phyloP scores from a whole-genome alignment of 1,140 invertebrate species.

The Semibalanus balanoides region DNA sequence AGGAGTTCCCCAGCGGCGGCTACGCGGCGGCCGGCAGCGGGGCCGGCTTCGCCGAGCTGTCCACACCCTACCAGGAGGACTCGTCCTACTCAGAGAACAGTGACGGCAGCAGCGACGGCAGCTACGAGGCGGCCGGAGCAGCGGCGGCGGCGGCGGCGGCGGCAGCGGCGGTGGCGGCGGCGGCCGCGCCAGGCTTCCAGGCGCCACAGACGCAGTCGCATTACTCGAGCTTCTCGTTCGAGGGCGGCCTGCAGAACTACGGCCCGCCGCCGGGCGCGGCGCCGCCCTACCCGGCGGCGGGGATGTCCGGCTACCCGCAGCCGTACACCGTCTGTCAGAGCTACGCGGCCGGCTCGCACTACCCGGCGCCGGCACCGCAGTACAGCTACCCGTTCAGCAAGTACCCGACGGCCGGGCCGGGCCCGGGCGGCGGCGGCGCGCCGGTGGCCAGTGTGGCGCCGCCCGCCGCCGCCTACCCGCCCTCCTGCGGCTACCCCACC shows the following conservation, averaged over 20 bases:
- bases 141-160: not conserved
- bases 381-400: not conserved
- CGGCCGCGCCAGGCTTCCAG: not conserved
- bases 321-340: not conserved
- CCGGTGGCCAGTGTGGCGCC: not conserved
- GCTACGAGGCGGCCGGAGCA: not conserved
- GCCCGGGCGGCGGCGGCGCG: not conserved
- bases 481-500: not conserved
- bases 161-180: not conserved
- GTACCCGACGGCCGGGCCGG: not conserved
- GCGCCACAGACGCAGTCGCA: not conserved
- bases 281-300: not conserved
- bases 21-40: not conserved
- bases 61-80: not conserved
- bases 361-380: not conserved
- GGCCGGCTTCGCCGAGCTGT: not conserved
- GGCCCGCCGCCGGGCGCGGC: not conserved
- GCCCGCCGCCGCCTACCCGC: not conserved
- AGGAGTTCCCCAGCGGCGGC: not conserved
- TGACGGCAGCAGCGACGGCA: not conserved
- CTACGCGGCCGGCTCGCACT: not conserved
- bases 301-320: not conserved
- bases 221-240: conserved; percentile 1
- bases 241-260: not conserved
- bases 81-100: conserved; percentile 5